Conservation (phyloP, 2,888 invertebrate genomes). For the Perizoma flavofasciatum region DNA sequence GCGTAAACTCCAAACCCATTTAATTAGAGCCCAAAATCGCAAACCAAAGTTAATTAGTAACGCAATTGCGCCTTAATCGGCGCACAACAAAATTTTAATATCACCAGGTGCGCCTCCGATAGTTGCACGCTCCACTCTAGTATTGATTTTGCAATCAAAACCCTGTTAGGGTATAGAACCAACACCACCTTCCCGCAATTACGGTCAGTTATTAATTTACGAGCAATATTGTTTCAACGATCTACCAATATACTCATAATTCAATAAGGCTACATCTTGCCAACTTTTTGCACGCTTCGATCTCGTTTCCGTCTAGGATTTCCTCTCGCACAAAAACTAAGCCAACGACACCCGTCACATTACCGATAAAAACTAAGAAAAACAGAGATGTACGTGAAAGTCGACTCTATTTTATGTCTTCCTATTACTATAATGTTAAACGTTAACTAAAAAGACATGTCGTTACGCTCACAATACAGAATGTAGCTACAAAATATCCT, state of each 20-base stretch:
- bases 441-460: slow-evolving; percentile 54
- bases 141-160: slow-evolving; percentile 81
- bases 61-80: slow-evolving; percentile 59
- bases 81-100: slow-evolving; percentile 68
- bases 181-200: slow-evolving; percentile 52
- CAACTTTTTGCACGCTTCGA: slow-evolving; percentile 43
- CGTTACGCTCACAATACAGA: slow-evolving; percentile 60
- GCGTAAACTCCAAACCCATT: slow-evolving; percentile 42
- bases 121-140: slow-evolving; percentile 54
- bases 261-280: slow-evolving; percentile 35
- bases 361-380: slow-evolving; percentile 46
- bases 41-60: slow-evolving; percentile 60
- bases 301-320: slow-evolving; percentile 47
- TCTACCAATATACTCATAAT: slow-evolving; percentile 29
- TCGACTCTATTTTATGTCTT: slow-evolving; percentile 44
- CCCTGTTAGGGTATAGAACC: slow-evolving; percentile 61
- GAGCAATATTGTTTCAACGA: slow-evolving; percentile 41
- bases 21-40: slow-evolving; percentile 56
- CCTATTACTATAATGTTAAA: slow-evolving; percentile 54
- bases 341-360: slow-evolving; percentile 33
- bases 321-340: slow-evolving; percentile 46
- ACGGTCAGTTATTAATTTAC: slow-evolving; percentile 63
- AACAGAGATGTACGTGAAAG: slow-evolving; percentile 43
- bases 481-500: slow-evolving; percentile 62
- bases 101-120: slow-evolving; percentile 70